Evolutionary conservation across 2,113 vertebrate species (phyloP), one percentile per base, ranked within the genome.

Genomic region (Channa argus): DNA sequence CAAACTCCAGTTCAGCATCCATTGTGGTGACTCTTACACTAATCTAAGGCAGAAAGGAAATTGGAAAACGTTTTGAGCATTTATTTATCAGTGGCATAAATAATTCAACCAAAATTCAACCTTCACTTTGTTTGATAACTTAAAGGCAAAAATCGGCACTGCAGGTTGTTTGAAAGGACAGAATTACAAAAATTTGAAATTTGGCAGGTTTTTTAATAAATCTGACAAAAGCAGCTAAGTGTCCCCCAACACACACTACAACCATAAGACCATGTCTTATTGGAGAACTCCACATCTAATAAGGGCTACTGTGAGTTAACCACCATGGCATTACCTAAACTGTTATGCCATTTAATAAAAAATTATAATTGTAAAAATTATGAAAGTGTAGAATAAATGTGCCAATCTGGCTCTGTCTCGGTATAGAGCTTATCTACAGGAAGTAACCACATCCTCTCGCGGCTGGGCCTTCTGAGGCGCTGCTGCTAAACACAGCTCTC

Each of bases 1-100:
- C 98, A 73, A 99, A 99, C 92, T 99, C 98, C 95, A 99, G 92
- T 92, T 99, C 98, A 76, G 98, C 98, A 81, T 99, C 98, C 97
- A 99, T 99, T 39, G 97, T 99, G 90, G 97, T 99, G 72, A 99
- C 98, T 90, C 97, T 95, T 66, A 99, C 98, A 56, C 96, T 99
- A 78, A 98, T 98, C 98, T 99, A 92, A 43, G 52, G 64, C 61
- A 49, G 34, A 87, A 13, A 82, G 12, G 3, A 69, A 51, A 67
- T 8, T 1, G 5, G 5, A 46, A 10, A 0, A 63, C 55, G 53
- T 1, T 24, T 24, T 24, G 24, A 24, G 24, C 24, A 24, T 24
- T 24, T 24, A 24, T 24, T 24, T 24, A 24, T 24, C 24, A 24
- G 24, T 24, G 24, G 24, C 24, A 24, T 24, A 24, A 24, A 24